Evolutionary conservation across 2,888 invertebrate genomes (phyloP).

Genomic region (Steinernema carpocapsae): DNA sequence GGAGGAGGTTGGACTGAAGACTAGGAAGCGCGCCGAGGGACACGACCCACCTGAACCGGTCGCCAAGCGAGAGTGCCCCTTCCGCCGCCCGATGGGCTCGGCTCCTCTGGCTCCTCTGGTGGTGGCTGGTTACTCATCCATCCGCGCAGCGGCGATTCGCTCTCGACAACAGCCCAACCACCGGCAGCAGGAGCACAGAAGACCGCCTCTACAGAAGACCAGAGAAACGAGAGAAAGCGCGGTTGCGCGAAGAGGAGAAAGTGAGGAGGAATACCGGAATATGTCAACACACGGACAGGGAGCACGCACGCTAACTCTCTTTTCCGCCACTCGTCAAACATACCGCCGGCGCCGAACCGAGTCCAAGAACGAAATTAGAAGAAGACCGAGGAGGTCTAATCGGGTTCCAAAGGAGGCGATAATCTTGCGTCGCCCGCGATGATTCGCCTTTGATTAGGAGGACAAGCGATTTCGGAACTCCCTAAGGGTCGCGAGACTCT

Average conservation of each 20-base stretch:
- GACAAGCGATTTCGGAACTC: slow-evolving; percentile 26
- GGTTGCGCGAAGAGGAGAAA: slow-evolving; percentile 12
- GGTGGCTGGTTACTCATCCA: slow-evolving; percentile 24
- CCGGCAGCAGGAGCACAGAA: slow-evolving; percentile 21
- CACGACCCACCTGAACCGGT: slow-evolving; percentile 35
- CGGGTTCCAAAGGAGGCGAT: slow-evolving; percentile 15
- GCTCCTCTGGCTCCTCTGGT: too few species aligned
- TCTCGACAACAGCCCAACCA: slow-evolving; percentile 26
- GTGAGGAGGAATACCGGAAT: slow-evolving; percentile 34
- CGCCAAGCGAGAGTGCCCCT: slow-evolving; percentile 30
- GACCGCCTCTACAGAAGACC: slow-evolving; percentile 27
- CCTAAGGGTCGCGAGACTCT: background rate
- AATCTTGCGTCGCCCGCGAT: slow-evolving; percentile 6
- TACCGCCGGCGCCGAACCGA: slow-evolving; percentile 24
- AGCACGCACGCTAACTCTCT: slow-evolving; percentile 25
- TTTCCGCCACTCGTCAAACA: slow-evolving; percentile 34
- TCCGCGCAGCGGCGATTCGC: slow-evolving; percentile 24
- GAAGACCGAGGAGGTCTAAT: background rate
- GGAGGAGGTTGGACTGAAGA: background rate
- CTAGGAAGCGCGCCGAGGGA: slow-evolving; percentile 31
- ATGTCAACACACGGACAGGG: slow-evolving; percentile 16
- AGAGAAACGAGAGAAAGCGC: slow-evolving; percentile 21
- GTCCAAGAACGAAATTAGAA: background rate
- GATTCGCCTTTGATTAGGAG: slow-evolving; percentile 25
- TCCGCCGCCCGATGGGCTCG: slow-evolving; percentile 23